Percentiles rank a stretch among this genome's conserved stretches.
These are phyloP conservation scores for Diplogasteroides magnus DNA, from an alignment of 1,140 invertebrate genomes.

Conservation along the genomic window DNA sequence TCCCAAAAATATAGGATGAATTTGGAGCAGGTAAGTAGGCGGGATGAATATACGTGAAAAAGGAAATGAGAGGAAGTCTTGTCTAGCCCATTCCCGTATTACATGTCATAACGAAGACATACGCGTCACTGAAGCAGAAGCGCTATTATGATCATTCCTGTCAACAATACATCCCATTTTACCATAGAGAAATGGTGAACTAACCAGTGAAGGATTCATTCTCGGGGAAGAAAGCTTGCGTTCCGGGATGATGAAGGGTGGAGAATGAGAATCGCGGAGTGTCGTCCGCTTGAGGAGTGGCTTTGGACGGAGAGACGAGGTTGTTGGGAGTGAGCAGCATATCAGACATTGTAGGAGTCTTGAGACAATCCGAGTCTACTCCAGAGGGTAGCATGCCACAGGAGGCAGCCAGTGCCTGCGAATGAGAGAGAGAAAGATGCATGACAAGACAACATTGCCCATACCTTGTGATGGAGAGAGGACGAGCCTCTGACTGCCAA, in stretches of 20 bases:
- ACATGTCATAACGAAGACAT: too few species aligned
- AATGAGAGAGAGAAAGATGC: not conserved
- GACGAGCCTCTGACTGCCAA: not conserved
- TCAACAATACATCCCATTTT: too few species aligned
- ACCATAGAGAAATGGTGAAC: too few species aligned
- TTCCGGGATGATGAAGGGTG: conserved; percentile 40
- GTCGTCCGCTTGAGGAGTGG: conserved; percentile 26
- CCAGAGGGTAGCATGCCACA: too few species aligned
- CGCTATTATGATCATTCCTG: too few species aligned
- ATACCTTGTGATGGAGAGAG: not conserved
- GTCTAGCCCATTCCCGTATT: too few species aligned
- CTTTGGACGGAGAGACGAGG: conserved; percentile 21
- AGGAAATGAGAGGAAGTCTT: too few species aligned
- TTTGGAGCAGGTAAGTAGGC: too few species aligned
- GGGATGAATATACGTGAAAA: too few species aligned
- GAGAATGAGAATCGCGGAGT: conserved; percentile 44
- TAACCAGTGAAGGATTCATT: conserved; percentile 50
- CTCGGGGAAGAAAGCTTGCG: conserved; percentile 53
- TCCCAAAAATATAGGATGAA: too few species aligned
- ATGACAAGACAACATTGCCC: not conserved
- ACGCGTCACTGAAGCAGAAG: too few species aligned
- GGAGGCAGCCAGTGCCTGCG: not conserved
- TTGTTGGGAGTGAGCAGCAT: conserved; percentile 31
- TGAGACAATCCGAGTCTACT: conserved; percentile 35
- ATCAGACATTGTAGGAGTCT: conserved; percentile 45